A percentile compares a stretch with the other conserved stretches of the same genome.
These are phyloP conservation scores for Oreochromis spilurus DNA, from an alignment of 2,113 vertebrate genomes.

Conservation along the genomic window DNA sequence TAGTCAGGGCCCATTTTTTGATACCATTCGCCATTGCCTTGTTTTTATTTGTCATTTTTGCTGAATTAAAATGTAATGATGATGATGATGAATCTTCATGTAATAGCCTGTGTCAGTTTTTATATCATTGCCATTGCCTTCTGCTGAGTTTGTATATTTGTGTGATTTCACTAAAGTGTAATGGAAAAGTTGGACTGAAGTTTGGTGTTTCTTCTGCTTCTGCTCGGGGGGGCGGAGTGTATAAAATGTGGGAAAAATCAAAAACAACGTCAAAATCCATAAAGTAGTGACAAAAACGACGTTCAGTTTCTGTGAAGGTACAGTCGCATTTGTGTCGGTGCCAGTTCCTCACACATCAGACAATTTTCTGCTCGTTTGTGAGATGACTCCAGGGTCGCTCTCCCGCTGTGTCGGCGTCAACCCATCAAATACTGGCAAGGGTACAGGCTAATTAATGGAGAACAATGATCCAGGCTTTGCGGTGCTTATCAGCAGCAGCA, in stretches of 20 bases:
- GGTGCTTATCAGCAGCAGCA: constrained; percentile 6
- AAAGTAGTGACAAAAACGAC: not conserved
- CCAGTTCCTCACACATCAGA: not conserved
- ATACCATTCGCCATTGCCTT: constrained; percentile 67
- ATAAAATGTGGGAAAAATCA: not conserved
- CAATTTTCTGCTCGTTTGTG: not conserved
- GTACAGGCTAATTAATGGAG: constrained; percentile 44
- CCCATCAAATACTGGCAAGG: constrained; percentile 2
- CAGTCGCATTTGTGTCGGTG: not conserved
- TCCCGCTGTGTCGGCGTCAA: not conserved
- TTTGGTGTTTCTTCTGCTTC: not conserved
- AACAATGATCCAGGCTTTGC: constrained; percentile 35
- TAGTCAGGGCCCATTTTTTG: constrained; percentile 55
- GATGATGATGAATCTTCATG: constrained; percentile 50
- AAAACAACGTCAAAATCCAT: not conserved
- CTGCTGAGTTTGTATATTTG: constrained; percentile 71
- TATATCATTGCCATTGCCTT: constrained; percentile 70
- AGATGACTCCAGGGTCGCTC: not conserved
- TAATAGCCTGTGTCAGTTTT: constrained; percentile 69
- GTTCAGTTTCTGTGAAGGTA: not conserved
- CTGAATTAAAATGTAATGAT: constrained; percentile 56
- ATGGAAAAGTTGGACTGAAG: constrained; percentile 21
- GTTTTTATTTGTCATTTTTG: constrained; percentile 58
- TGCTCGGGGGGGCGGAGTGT: not conserved
- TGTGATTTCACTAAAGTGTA: constrained; percentile 74